Evolutionary conservation across 2,113 vertebrate genomes (phyloP), one percentile per base, ranked within the genome.

Genomic region (Neogale vison): DNA sequence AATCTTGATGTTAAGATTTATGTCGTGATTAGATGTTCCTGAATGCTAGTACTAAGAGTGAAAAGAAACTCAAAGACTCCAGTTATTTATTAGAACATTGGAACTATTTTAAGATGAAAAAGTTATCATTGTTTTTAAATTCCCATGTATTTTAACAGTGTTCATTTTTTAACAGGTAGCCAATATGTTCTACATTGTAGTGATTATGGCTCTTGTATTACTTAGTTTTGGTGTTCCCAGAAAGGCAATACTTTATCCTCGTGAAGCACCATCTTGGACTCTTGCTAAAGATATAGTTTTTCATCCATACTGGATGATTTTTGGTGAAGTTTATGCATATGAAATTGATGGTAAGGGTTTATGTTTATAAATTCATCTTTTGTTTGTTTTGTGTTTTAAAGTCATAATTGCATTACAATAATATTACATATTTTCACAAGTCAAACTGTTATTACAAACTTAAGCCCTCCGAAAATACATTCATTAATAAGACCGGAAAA

Each of bases 241-340:
- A 97, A 99, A 99, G 98, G 99, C 99, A 95, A 99, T 99, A 96
- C 98, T 99, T 69, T 99, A 99, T 98, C 99, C 99, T 84, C 2
- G 99, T 0, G 99, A 99, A 98, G 98, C 98, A 85, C 99, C 99
- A 0, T 99, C 99, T 89, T 99, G 99, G 99, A 99, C 98, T 7
- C 99, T 99, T 97, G 99, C 99, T 96, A 99, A 99, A 99, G 99
- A 99, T 96, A 99, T 99, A 98, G 99, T 99, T 94, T 99, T 99
- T 98, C 99, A 99, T 98, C 99, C 99, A 36, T 99, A 99, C 98
- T 99, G 99, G 99, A 99, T 99, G 99, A 99, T 99, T 99, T 99
- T 99, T 96, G 99, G 99, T 97, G 99, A 99, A 99, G 99, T 99
- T 97, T 99, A 99, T 96, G 99, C 99, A 12, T 99, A 99, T 98